Base-by-base conservation (phyloP, 2,113 vertebrate species). In the Calyptommatus sinebrachiatus region DNA sequence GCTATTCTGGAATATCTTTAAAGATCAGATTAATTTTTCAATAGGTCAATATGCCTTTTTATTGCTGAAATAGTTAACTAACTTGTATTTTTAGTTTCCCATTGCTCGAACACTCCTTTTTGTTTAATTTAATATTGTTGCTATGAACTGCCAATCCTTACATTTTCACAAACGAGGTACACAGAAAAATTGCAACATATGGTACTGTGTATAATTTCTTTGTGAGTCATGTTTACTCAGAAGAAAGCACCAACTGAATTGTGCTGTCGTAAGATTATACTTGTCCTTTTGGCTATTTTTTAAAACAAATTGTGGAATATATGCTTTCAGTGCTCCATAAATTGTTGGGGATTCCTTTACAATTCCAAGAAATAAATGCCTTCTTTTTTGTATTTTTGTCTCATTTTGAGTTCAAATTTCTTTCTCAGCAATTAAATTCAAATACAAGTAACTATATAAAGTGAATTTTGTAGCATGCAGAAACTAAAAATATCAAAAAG, bases 21-120 rank as follows among this genome's bases (percentile, higher is more conserved):
- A 93, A 90, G 80, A 93, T 91, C 85, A 92, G 87, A 89, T 78
- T 73, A 84, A 91, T 93, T 92, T 90, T 91, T 91, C 66, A 91
- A 89, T 92, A 92, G 86, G 79, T 88, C 84, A 86, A 9, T 93
- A 87, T 91, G 89, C 79, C 83, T 86, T 41, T 91, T 91, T 90
- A 84, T 85, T 88, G 91, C 88, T 91, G 90, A 57, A 18, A 11
- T 57, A 57, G 14, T 14, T 57, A 80, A 69, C 67, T 90, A 69
- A 87, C 85, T 91, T 68, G 89, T 87, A 92, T 84, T 88, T 90
- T 91, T 91, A 90, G 77, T 90, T 92, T 92, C 74, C 8, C 20
- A 91, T 86, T 87, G 18, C 62, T 84, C 77, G 26, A 80, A 81
- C 84, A 65, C 78, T 91, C 76, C 48, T 90, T 88, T 86, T 89